Conservation (phyloP, 2,888 invertebrate genomes). For the Blastobasis lacticolella region DNA sequence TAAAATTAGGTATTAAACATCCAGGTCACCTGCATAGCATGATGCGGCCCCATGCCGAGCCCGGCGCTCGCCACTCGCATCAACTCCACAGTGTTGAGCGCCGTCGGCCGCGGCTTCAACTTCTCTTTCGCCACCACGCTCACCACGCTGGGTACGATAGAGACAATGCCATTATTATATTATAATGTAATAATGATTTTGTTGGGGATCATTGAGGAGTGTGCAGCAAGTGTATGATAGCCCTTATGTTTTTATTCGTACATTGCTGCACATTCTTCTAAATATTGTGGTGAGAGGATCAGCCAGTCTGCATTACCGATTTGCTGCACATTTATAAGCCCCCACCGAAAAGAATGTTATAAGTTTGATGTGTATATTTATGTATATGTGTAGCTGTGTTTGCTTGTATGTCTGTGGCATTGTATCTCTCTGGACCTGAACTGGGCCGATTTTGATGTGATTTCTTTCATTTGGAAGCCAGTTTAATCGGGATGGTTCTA, state of each 20-base stretch:
- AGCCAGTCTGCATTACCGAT: no score
- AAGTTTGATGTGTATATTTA: background rate
- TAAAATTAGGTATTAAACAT: no score
- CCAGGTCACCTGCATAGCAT: conserved; percentile 82
- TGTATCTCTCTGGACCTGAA: background rate
- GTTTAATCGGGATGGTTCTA: background rate
- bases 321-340: no score
- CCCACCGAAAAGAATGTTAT: no score
- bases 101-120: conserved; percentile 87
- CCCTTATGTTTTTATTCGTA: no score
- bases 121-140: conserved; percentile 90
- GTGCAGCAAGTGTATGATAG: no score
- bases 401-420: background rate
- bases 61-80: conserved; percentile 94
- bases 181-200: no score
- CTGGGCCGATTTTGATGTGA: background rate
- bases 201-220: no score
- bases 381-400: background rate
- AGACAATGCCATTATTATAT: background rate
- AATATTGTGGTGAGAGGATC: no score
- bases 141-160: conserved; percentile 74
- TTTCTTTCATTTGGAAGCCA: background rate
- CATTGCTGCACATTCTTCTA: no score
- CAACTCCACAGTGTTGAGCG: conserved; percentile 97
- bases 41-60: conserved; percentile 92